Conservation (phyloP, 23 tunicate species). For the Styela plicata region DNA sequence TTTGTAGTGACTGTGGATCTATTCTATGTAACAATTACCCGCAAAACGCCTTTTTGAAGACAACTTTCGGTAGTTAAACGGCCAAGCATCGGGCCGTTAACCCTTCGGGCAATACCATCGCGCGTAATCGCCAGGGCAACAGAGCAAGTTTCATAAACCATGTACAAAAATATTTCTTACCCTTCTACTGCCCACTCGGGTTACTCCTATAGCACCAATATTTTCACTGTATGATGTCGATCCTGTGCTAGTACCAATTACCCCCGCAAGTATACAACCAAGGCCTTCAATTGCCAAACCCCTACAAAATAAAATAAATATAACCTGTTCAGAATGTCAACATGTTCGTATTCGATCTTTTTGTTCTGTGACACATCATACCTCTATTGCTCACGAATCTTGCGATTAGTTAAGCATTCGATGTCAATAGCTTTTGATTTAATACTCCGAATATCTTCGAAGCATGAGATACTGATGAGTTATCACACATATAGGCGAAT, state of each 20-base stretch:
- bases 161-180: slow-evolving; percentile 42
- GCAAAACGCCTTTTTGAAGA: background rate
- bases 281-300: slow-evolving; percentile 91
- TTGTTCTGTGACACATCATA: too few species aligned
- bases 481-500: too few species aligned
- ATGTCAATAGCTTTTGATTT: background rate
- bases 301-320: slow-evolving; percentile 35
- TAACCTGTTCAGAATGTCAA: too few species aligned
- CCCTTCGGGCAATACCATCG: slow-evolving; percentile 5
- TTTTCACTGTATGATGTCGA: slow-evolving; percentile 88
- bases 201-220: slow-evolving; percentile 79
- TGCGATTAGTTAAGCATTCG: background rate
- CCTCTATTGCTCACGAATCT: background rate
- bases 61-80: background rate
- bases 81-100: background rate
- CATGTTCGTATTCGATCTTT: too few species aligned
- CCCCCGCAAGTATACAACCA: slow-evolving; percentile 68
- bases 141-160: too few species aligned
- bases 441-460: too few species aligned
- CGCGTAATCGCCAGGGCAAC: too few species aligned
- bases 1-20: background rate
- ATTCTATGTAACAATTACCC: background rate
- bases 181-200: slow-evolving; percentile 85
- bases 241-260: slow-evolving; percentile 82
- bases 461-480: too few species aligned